Conservation (phyloP, 2,113 vertebrate genomes). For the Menura novaehollandiae region DNA sequence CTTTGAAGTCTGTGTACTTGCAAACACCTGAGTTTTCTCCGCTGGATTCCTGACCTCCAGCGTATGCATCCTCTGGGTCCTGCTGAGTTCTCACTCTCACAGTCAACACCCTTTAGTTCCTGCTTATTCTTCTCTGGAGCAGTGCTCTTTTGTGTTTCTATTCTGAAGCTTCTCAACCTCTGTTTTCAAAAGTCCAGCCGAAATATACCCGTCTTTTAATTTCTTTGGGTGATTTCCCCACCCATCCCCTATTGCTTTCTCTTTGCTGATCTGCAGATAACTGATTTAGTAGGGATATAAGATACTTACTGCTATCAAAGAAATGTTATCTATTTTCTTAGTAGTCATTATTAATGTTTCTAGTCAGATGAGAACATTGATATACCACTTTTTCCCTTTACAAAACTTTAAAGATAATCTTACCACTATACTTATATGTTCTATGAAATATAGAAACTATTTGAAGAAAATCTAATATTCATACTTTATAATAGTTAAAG, state of each 20-base stretch:
- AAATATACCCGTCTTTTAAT: not conserved
- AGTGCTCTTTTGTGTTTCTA: not conserved
- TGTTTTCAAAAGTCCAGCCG: not conserved
- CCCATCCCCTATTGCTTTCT: not conserved
- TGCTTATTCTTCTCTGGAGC: not conserved
- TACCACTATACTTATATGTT: not conserved
- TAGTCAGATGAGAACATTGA: not conserved
- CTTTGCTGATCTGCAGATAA: not conserved
- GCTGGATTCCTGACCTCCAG: not conserved
- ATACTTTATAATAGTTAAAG: not conserved
- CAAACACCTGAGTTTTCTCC: not conserved
- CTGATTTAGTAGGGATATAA: not conserved
- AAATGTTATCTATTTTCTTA: not conserved
- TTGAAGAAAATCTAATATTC: not conserved
- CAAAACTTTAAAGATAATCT: not conserved
- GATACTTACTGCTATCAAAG: not conserved
- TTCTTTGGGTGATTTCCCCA: not conserved
- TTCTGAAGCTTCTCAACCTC: not conserved
- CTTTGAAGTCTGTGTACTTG: not conserved
- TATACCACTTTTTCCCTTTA: not conserved
- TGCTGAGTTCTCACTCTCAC: not conserved
- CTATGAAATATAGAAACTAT: not conserved
- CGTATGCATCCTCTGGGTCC: not conserved
- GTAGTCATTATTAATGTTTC: not conserved
- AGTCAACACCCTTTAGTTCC: not conserved